Percentiles rank a stretch among this genome's conserved stretches.
Evolutionary conservation across 2,113 vertebrate species (phyloP).

Genomic region (Dunckerocampus dactyliophorus): DNA sequence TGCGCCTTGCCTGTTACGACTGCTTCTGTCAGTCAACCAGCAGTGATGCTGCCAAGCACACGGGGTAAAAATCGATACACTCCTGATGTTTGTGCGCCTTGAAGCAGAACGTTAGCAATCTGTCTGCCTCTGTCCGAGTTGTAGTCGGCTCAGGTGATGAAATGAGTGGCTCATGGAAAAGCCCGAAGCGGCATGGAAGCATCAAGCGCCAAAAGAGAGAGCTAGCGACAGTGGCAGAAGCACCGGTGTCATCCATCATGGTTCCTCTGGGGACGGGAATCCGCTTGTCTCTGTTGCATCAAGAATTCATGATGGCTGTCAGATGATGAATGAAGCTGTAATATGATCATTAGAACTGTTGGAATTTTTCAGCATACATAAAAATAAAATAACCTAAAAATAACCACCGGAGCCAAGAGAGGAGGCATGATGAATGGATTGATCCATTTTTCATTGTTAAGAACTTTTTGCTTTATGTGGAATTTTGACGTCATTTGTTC

Average conservation of each 20-base stretch:
- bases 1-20: too few species aligned
- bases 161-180: slow-evolving; percentile 50
- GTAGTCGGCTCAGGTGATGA: slow-evolving; percentile 15
- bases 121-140: slow-evolving; percentile 11
- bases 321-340: not conserved
- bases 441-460: not conserved
- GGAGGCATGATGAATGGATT: not conserved
- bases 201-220: slow-evolving; percentile 38
- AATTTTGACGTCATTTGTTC: too few species aligned
- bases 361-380: not conserved
- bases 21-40: too few species aligned
- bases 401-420: not conserved
- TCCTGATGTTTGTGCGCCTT: not conserved
- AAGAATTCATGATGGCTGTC: not conserved
- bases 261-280: slow-evolving; percentile 4
- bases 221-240: slow-evolving; percentile 11
- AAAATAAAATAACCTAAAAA: not conserved
- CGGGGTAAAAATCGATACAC: too few species aligned
- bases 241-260: slow-evolving; percentile 29
- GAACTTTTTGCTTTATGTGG: too few species aligned
- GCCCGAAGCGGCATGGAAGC: slow-evolving; percentile 45
- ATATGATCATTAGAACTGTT: not conserved
- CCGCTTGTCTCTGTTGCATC: slow-evolving; percentile 10
- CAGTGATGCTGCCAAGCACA: too few species aligned
- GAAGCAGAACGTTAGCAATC: not conserved